Evolutionary conservation across 1,140 invertebrate species (phyloP).

Genomic region (Macrobrachium nipponense): DNA sequence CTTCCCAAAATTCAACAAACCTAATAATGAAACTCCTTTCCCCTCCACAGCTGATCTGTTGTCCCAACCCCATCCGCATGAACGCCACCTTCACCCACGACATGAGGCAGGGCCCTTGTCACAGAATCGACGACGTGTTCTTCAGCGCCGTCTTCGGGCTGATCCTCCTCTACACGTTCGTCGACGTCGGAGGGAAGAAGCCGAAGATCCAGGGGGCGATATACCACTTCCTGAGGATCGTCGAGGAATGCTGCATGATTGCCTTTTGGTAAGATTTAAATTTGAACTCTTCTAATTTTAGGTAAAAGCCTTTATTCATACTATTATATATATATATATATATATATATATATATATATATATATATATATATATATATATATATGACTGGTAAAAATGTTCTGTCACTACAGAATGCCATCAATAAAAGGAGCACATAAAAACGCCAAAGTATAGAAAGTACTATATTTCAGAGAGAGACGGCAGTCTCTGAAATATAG

Average conservation of each 20-base stretch:
- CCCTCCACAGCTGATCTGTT: conserved; percentile 7
- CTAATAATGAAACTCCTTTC: not conserved
- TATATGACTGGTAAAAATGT: too few species aligned
- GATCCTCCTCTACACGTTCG: conserved; percentile 46
- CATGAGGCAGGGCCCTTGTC: conserved; percentile 27
- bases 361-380: not conserved
- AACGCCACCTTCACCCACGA: conserved; percentile 10
- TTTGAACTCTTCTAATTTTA: too few species aligned
- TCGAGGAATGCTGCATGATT: conserved; percentile 29
- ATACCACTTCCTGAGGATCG: conserved; percentile 22
- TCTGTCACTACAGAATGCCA: too few species aligned
- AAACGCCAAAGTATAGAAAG: too few species aligned
- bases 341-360: not conserved
- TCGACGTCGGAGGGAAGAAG: conserved; percentile 36
- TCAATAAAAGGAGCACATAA: too few species aligned
- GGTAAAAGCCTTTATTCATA: too few species aligned
- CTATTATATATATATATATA: not conserved
- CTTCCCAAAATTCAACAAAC: not conserved
- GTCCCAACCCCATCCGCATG: conserved; percentile 15
- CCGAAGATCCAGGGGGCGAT: not conserved
- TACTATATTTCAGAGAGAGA: too few species aligned
- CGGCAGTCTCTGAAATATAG: too few species aligned
- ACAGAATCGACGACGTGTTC: conserved; percentile 38
- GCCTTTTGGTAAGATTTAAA: conserved; percentile 34
- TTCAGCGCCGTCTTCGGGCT: conserved; percentile 44